Evolutionary conservation across 2,888 invertebrate genomes (phyloP).

Genomic region (Lochmaea capreae): DNA sequence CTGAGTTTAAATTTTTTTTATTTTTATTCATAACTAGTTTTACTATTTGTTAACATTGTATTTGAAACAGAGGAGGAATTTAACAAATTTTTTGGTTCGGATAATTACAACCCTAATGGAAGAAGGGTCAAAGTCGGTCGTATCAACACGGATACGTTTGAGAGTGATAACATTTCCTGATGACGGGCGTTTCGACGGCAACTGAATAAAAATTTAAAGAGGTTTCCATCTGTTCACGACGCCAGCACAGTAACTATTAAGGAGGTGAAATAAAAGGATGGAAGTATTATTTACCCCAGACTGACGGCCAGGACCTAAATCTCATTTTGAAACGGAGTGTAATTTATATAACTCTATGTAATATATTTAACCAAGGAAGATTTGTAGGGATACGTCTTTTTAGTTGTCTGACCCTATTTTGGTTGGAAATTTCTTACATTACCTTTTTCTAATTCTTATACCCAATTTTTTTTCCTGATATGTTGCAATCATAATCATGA

Average conservation of each 20-base stretch:
- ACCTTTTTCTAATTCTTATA: not conserved
- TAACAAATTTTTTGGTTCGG: not conserved
- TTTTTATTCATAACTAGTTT: no score
- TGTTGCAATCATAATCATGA: not conserved
- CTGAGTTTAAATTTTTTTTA: no score
- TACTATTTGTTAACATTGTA: no score
- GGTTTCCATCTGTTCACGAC: conserved; percentile 13
- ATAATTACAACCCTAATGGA: not conserved
- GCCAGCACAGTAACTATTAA: conserved; percentile 1
- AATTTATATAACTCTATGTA: conserved; percentile 14
- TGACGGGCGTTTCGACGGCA: not conserved
- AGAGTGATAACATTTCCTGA: not conserved
- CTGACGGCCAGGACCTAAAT: conserved; percentile 17
- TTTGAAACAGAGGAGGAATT: no score
- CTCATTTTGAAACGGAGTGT: conserved; percentile 8
- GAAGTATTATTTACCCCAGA: conserved; percentile 14
- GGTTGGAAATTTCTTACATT: not conserved
- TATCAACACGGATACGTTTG: not conserved
- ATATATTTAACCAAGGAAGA: conserved; percentile 3
- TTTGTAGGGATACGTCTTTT: conserved; percentile 1
- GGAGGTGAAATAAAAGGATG: conserved; percentile 16
- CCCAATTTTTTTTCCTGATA: not conserved
- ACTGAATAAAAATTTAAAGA: not conserved
- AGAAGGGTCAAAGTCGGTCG: not conserved
- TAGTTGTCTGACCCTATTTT: not conserved